These are phyloP conservation scores for Thymelicus sylvestris DNA, from an alignment of 2,888 invertebrate species.

Conservation along the genomic window DNA sequence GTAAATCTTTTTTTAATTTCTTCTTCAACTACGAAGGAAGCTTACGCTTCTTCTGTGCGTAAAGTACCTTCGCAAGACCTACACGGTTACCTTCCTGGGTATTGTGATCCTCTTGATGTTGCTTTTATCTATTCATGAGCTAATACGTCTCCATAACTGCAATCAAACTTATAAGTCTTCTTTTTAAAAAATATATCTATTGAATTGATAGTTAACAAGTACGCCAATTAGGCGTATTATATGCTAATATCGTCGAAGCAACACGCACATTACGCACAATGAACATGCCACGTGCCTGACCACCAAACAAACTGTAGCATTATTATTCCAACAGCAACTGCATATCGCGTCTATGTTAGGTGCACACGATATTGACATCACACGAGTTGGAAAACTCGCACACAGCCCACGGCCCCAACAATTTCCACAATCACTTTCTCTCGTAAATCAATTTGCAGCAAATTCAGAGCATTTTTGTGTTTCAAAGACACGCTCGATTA, in stretches of 20 bases:
- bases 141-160: too few relatives aligned
- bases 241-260: background rate
- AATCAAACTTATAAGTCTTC: too few relatives aligned
- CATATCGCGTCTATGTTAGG: background rate
- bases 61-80: too few relatives aligned
- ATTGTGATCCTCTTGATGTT: too few relatives aligned
- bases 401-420: constrained; percentile 19
- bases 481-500: constrained; percentile 21
- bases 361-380: constrained; percentile 22
- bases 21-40: too few relatives aligned
- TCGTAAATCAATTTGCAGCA: constrained; percentile 26
- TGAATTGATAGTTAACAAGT: background rate
- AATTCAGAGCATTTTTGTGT: constrained; percentile 20
- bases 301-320: background rate
- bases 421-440: constrained; percentile 28
- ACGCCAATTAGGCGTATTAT: background rate
- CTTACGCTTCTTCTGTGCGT: too few relatives aligned
- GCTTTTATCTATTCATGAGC: too few relatives aligned
- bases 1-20: too few relatives aligned
- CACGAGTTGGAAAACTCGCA: constrained; percentile 14
- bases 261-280: background rate
- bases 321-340: background rate
- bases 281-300: background rate
- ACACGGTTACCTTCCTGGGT: too few relatives aligned
- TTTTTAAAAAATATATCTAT: background rate